phyloP scores from a whole-genome alignment of 1,140 invertebrate genomes.

The Gyrodactylus salaris region DNA sequence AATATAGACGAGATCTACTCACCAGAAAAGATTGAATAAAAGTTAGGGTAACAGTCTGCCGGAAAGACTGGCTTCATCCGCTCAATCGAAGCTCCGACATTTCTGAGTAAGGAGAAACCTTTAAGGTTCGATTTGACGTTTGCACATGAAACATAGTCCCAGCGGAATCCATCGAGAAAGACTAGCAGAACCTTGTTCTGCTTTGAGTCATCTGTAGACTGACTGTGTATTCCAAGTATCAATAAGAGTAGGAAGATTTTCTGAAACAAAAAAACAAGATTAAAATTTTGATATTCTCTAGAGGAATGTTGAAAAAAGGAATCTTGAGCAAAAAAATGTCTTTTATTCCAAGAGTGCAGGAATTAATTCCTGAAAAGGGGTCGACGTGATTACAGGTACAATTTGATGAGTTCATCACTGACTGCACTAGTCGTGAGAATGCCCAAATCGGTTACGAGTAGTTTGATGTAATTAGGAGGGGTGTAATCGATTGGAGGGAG shows the following conservation, averaged over 20 bases:
- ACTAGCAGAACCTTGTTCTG: not conserved
- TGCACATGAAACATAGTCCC: not conserved
- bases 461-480: conserved; percentile 53
- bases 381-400: conserved; percentile 71
- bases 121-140: not conserved
- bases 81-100: not conserved
- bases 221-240: not conserved
- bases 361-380: too few relatives aligned
- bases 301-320: not conserved
- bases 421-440: conserved; percentile 73
- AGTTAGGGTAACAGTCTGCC: not conserved
- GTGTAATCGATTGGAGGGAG: conserved; percentile 80
- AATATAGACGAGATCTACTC: not conserved
- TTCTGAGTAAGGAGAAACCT: not conserved
- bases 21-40: conserved; percentile 1
- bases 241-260: not conserved
- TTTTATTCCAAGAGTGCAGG: too few relatives aligned
- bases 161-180: not conserved
- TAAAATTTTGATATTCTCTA: not conserved
- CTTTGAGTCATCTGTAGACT: not conserved
- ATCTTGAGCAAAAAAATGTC: too few relatives aligned
- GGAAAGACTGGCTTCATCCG: not conserved
- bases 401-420: conserved; percentile 72
- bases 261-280: not conserved
- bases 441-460: conserved; percentile 72